Evolutionary conservation across 1,140 invertebrate species (phyloP).

Genomic region (Potamilus streckersoni): DNA sequence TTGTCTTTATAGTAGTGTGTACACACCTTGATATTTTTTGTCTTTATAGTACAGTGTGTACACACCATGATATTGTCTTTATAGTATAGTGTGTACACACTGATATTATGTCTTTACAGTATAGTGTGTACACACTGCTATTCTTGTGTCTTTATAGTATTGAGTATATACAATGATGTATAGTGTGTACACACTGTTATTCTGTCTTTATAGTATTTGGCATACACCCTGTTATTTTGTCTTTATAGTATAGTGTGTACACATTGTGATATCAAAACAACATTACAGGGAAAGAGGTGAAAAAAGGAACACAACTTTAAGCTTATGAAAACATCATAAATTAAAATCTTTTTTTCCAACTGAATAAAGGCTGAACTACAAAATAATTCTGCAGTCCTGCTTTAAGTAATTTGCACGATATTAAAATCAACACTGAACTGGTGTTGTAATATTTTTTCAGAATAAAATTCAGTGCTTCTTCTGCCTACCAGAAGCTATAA

Average conservation of each 20-base stretch:
- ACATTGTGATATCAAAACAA: not conserved
- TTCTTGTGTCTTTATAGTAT: too few relatives aligned
- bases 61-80: too few relatives aligned
- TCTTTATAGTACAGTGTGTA: too few relatives aligned
- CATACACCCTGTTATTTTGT: not conserved
- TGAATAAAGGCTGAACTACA: not conserved
- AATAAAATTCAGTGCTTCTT: not conserved
- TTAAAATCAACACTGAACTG: too few relatives aligned
- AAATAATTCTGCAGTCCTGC: not conserved
- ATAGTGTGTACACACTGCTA: not conserved
- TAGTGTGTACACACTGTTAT: too few relatives aligned
- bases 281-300: not conserved
- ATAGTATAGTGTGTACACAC: too few relatives aligned
- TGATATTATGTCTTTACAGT: not conserved
- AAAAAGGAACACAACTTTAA: not conserved
- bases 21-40: not conserved
- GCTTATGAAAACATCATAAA: not conserved
- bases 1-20: not conserved
- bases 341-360: not conserved
- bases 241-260: too few relatives aligned
- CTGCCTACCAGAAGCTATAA: not conserved
- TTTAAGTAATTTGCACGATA: not conserved
- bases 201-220: not conserved
- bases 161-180: too few relatives aligned
- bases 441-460: not conserved